phyloP scores from a whole-genome alignment of 1,140 invertebrate genomes.

The Gryllus bimaculatus region DNA sequence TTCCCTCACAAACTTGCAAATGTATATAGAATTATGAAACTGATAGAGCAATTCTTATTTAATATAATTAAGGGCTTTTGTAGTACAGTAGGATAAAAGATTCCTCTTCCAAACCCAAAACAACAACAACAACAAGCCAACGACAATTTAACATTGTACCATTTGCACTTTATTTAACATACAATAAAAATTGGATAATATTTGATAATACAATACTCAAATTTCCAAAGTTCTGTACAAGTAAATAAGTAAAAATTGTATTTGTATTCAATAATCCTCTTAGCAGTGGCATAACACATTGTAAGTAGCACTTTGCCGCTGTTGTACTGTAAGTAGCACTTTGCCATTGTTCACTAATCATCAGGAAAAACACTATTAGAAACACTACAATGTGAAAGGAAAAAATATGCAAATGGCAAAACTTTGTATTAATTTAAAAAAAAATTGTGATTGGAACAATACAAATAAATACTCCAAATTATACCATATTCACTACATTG shows the following conservation, averaged over 20 bases:
- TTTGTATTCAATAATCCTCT: not conserved
- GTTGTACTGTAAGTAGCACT: not conserved
- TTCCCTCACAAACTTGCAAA: no score
- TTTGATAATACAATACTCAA: not conserved
- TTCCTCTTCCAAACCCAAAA: no score
- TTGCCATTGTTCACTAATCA: no score
- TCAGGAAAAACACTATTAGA: no score
- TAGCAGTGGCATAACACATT: not conserved
- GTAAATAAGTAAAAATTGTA: not conserved
- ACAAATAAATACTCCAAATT: not conserved
- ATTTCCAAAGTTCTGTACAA: not conserved
- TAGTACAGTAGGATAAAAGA: no score
- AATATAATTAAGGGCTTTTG: no score
- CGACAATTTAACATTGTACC: not conserved
- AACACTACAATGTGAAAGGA: no score
- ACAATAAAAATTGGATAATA: no score
- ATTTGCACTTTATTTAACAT: not conserved
- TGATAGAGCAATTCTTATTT: no score
- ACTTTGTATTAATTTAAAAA: not conserved
- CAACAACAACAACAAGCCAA: no score
- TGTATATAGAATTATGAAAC: no score
- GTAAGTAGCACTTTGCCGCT: not conserved
- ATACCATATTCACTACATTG: not conserved
- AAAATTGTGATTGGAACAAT: not conserved
- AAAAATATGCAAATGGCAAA: not conserved